A percentile compares a stretch with the other conserved stretches of the same genome.
Conservation (phyloP, 2,797 vertebrate species). For the Pipistrellus pygmaeus region DNA sequence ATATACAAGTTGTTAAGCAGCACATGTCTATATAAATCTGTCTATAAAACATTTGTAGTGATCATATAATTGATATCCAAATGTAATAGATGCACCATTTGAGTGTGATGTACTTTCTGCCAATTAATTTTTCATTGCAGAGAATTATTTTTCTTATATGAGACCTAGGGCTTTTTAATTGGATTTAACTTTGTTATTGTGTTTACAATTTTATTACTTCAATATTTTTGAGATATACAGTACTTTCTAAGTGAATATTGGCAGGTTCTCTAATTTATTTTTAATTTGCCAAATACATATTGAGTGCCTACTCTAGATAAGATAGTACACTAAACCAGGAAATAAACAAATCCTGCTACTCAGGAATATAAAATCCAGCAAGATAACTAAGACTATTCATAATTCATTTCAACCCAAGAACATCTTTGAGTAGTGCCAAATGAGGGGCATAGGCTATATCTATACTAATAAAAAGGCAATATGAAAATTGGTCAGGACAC, state of each 20-base stretch:
- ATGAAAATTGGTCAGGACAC: too few relatives aligned
- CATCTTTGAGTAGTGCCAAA: background rate
- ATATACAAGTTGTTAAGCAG: background rate
- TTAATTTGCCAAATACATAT: slow-evolving; percentile 24
- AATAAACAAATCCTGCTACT: background rate
- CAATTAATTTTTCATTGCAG: background rate
- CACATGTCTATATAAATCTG: background rate
- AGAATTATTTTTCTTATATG: background rate
- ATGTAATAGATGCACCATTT: background rate
- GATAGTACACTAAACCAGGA: background rate
- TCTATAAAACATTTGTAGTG: background rate
- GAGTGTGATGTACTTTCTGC: background rate
- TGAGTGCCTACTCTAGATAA: background rate
- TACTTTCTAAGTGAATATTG: slow-evolving; percentile 38
- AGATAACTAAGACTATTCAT: background rate
- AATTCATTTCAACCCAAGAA: background rate
- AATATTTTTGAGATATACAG: background rate
- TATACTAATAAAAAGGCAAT: too few relatives aligned
- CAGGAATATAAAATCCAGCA: background rate
- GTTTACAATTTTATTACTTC: slow-evolving; percentile 26
- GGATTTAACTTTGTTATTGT: slow-evolving; percentile 33
- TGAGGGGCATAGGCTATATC: background rate
- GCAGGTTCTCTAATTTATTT: slow-evolving; percentile 1
- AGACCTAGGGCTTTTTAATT: slow-evolving; percentile 54
- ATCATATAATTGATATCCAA: background rate